phyloP scores from a whole-genome alignment of 1,140 invertebrate genomes.

The Oncopodura yosiiana region DNA sequence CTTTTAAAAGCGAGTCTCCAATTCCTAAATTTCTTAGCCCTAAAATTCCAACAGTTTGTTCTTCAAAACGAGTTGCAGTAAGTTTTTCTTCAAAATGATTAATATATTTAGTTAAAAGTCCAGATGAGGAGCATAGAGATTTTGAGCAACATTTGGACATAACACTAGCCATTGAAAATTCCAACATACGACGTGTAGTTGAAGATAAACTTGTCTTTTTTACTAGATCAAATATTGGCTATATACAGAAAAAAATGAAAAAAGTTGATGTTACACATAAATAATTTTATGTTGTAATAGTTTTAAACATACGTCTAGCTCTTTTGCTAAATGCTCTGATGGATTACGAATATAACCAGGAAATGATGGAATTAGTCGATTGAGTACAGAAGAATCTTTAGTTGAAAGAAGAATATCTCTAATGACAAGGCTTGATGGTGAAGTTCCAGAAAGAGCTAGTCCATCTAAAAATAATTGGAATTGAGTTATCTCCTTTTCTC shows the following conservation, averaged over 20 bases:
- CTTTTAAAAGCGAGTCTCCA: conserved; percentile 26
- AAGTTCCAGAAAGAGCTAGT: conserved; percentile 22
- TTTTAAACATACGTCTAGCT: conserved; percentile 26
- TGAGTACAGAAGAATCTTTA: conserved; percentile 3
- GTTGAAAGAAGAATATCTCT: conserved; percentile 27
- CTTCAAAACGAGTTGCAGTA: conserved; percentile 16
- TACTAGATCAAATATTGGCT: conserved; percentile 25
- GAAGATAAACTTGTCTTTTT: conserved; percentile 6
- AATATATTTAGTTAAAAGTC: conserved; percentile 32
- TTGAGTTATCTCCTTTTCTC: too few relatives aligned
- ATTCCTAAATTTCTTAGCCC: conserved; percentile 25
- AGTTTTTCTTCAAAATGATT: conserved; percentile 30
- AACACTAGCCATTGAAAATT: conserved; percentile 26
- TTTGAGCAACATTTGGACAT: conserved; percentile 27
- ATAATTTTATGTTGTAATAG: not conserved
- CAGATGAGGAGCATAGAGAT: conserved; percentile 16
- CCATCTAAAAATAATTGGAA: conserved; percentile 33
- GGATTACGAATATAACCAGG: conserved; percentile 28
- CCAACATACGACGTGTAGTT: conserved; percentile 7
- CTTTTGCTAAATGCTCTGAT: conserved; percentile 28
- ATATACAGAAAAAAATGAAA: not conserved
- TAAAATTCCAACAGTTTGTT: conserved; percentile 22
- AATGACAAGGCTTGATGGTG: conserved; percentile 17
- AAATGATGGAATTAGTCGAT: conserved; percentile 9
- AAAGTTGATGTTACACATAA: not conserved